Percentiles rank a stretch among this genome's conserved stretches.
Conservation (phyloP, 2,888 invertebrate genomes). For the Serrognathus titanus region DNA sequence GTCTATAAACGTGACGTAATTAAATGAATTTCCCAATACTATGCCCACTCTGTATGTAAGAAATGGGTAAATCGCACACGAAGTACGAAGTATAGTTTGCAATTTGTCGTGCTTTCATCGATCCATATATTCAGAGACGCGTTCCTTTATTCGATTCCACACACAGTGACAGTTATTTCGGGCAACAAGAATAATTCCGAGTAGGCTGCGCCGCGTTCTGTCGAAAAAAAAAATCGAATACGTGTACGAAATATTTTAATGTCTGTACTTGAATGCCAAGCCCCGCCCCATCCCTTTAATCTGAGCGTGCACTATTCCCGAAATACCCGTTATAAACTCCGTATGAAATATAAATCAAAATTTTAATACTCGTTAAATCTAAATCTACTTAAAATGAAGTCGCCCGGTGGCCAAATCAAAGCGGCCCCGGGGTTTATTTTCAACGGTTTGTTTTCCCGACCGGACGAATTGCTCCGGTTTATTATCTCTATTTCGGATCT, state of each 20-base stretch:
- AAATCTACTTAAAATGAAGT: slow-evolving; percentile 1
- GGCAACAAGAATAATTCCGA: too few relatives aligned
- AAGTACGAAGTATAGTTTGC: too few relatives aligned
- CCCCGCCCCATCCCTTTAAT: slow-evolving; percentile 25
- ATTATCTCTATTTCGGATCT: slow-evolving; percentile 20
- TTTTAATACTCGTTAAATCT: slow-evolving; percentile 30
- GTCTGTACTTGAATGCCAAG: slow-evolving; percentile 24
- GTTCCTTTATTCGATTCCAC: too few relatives aligned
- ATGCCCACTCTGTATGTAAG: too few relatives aligned
- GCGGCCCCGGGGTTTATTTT: slow-evolving; percentile 18
- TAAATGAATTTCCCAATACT: too few relatives aligned
- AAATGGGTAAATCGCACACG: too few relatives aligned
- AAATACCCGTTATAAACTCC: slow-evolving; percentile 29
- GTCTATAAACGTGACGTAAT: too few relatives aligned
- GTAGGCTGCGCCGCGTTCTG: too few relatives aligned
- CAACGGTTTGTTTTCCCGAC: slow-evolving; percentile 19
- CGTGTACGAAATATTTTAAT: slow-evolving; percentile 26
- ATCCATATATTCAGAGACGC: too few relatives aligned
- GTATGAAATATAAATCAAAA: slow-evolving; percentile 32
- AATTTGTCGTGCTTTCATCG: too few relatives aligned
- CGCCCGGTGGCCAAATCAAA: slow-evolving; percentile 21
- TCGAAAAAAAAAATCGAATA: background rate
- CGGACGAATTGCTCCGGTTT: slow-evolving; percentile 15
- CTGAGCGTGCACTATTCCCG: slow-evolving; percentile 14
- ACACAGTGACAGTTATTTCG: too few relatives aligned